Percentiles rank a stretch among this genome's conserved stretches.
These are phyloP conservation scores for Agrilus mali DNA, from an alignment of 2,888 invertebrate species.

Conservation along the genomic window DNA sequence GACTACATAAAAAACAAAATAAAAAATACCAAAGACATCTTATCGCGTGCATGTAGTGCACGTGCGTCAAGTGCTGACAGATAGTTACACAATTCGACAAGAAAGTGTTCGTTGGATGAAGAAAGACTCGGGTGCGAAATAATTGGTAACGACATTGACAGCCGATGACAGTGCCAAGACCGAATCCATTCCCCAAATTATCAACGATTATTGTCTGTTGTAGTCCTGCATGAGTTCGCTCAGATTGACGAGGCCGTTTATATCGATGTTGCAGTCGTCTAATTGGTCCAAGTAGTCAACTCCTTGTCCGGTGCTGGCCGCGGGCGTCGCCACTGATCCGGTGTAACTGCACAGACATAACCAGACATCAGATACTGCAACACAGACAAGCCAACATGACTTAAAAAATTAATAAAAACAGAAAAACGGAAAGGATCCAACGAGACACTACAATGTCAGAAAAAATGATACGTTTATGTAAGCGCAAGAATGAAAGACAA, in stretches of 20 bases:
- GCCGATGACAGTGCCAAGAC: no score
- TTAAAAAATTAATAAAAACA: slow-evolving; percentile 1
- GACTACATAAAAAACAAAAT: no score
- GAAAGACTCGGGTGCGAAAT: no score
- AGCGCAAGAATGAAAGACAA: slow-evolving; percentile 2
- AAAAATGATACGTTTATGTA: slow-evolving; percentile 4
- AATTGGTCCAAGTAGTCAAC: slow-evolving; percentile 31
- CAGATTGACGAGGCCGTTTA: slow-evolving; percentile 28
- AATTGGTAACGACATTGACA: no score
- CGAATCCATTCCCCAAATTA: no score
- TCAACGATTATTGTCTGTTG: slow-evolving; percentile 21
- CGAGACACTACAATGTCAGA: slow-evolving; percentile 2
- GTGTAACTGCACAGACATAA: slow-evolving; percentile 37
- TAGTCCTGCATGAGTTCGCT: slow-evolving; percentile 30
- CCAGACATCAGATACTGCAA: slow-evolving; percentile 37
- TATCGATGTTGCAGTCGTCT: slow-evolving; percentile 28
- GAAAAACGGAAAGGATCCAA: slow-evolving; percentile 6
- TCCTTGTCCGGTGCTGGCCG: slow-evolving; percentile 21
- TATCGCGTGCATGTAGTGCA: no score
- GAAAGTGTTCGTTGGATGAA: no score
- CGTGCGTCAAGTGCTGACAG: no score
- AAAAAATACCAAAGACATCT: no score
- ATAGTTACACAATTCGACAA: no score
- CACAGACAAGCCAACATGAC: slow-evolving; percentile 29
- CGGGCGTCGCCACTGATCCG: slow-evolving; percentile 29